phyloP scores from a whole-genome alignment of 37 sponge, comb jelly and placozoan species.

The Halisarca cf. caerulea region DNA sequence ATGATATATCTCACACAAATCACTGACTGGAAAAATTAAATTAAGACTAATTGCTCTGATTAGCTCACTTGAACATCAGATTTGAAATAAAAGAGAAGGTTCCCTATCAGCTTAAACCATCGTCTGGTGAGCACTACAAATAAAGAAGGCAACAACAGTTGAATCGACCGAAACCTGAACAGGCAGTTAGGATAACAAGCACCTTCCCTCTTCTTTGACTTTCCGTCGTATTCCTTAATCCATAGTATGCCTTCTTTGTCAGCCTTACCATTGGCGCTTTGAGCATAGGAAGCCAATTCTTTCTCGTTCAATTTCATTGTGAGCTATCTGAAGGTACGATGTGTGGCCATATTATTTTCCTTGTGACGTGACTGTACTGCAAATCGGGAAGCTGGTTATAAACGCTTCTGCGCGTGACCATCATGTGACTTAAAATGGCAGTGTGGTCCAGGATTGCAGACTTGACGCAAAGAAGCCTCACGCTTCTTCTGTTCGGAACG shows the following conservation, averaged over 20 bases:
- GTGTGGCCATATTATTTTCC: too few species aligned
- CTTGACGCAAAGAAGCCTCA: conserved; percentile 34
- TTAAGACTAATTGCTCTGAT: background rate
- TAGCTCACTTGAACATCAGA: conserved; percentile 45
- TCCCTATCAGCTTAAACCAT: conserved; percentile 74
- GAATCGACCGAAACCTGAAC: too few species aligned
- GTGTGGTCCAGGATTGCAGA: conserved; percentile 52
- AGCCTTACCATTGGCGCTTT: conserved; percentile 49
- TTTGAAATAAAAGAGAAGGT: conserved; percentile 77
- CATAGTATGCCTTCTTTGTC: conserved; percentile 84
- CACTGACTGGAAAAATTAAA: background rate
- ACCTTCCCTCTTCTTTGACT: conserved; percentile 59
- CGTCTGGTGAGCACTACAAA: conserved; percentile 60
- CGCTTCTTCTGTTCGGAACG: conserved; percentile 24
- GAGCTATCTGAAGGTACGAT: too few species aligned
- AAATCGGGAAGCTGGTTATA: background rate
- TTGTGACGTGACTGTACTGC: background rate
- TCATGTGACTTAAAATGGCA: conserved; percentile 27
- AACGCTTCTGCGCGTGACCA: background rate
- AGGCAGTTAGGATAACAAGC: background rate
- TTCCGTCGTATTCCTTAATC: conserved; percentile 72
- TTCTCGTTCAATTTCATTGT: conserved; percentile 83
- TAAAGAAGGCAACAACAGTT: too few species aligned
- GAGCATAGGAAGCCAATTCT: conserved; percentile 64
- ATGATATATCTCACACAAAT: background rate